Evolutionary conservation across 2,888 invertebrate species (phyloP).

Genomic region (Eupsilia transversa): DNA sequence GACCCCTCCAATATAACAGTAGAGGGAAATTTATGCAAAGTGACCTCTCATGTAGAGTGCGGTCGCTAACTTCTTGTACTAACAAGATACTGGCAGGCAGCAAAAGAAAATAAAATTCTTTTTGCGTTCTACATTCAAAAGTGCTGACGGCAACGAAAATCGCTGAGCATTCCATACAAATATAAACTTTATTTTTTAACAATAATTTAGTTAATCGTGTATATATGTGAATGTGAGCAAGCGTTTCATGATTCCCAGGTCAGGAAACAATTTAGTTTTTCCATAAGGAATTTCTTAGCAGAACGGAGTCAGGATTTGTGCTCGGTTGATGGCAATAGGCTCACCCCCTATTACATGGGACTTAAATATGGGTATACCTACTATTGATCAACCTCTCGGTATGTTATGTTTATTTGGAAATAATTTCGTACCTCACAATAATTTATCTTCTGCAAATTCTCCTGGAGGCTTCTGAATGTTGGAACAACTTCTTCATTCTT

Average conservation of each 20-base stretch:
- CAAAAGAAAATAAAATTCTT: conserved; percentile 22
- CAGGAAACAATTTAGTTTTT: no score
- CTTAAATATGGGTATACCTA: neutral
- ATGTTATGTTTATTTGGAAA: neutral
- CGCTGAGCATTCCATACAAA: neutral
- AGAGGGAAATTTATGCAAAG: conserved; percentile 53
- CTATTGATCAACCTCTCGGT: neutral
- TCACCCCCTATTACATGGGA: neutral
- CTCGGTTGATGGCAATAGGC: neutral
- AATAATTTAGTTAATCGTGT: no score
- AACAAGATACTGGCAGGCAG: conserved; percentile 40
- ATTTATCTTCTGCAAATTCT: neutral
- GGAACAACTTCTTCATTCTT: no score
- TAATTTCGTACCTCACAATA: neutral
- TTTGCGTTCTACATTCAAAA: conserved; percentile 7
- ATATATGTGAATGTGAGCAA: neutral
- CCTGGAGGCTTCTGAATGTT: neutral
- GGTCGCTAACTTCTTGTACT: conserved; percentile 32
- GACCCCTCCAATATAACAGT: conserved; percentile 20
- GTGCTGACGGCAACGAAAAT: neutral
- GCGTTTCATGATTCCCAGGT: no score
- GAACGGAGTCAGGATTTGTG: neutral
- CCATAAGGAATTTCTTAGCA: neutral
- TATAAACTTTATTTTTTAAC: neutral
- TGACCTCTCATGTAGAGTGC: conserved; percentile 35